Evolutionary conservation across 2,797 vertebrate genomes (phyloP), one percentile per base, ranked within the genome.

Genomic region (Manis javanica): DNA sequence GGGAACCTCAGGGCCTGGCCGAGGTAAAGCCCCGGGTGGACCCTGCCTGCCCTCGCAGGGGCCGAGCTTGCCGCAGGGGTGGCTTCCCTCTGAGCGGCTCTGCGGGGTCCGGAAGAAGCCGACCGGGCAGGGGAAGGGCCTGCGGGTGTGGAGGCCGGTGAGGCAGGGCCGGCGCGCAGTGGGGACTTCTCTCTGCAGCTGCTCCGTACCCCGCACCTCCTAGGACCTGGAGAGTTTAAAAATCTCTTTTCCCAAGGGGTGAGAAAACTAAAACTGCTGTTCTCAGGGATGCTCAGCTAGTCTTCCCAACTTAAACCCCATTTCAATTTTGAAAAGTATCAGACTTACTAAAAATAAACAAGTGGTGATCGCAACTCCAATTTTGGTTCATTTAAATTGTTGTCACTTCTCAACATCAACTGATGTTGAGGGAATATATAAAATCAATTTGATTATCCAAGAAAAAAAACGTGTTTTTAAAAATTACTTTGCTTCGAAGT

Each of bases 1-100:
- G 99, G 10, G 99, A 99, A 81, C 98, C 99, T 51, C 99, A 99
- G 96, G 98, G 99, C 31, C 98, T 99, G 31, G 98, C 98, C 5
- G 99, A 99, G 99, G 99, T 99, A 98, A 98, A 63, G 4, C n/a
- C 51, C 77, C 1, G 4, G 31, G 55, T 3, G 34, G 68, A 19
- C 13, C 0, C 26, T 8, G 31, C 51, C 11, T 3, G 53, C 11
- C 10, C 10, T 7, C 8, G 19, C 7, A 9, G 15, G 7, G 59
- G 55, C 46, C 15, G 11, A 55, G 29, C 72, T 4, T 16, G 68
- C 49, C 0, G 0, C 15, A 3, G 7, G 21, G 0, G 51, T 2
- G 16, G 42, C 42, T 51, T 39, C 9, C 5, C 29, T 19, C 1
- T 4, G 21, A 61, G 39, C 3, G 1, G 21, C 23, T 23, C 34